These are phyloP conservation scores for Odontothrips loti DNA, from an alignment of 2,888 invertebrate species.

Conservation along the genomic window DNA sequence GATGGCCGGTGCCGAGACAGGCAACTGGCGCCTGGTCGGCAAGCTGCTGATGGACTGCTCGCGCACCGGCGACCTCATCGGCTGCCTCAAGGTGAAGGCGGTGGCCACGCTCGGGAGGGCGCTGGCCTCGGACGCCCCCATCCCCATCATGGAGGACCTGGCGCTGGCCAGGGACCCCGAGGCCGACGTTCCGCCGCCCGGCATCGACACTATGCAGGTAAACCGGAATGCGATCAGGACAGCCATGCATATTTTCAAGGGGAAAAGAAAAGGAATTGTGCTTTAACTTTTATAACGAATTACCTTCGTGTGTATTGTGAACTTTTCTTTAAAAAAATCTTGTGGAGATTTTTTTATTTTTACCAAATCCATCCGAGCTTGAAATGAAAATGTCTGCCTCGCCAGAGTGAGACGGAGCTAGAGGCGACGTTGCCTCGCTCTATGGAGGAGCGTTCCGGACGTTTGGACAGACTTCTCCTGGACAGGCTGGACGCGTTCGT, in stretches of 20 bases:
- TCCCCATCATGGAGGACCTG: slow-evolving; percentile 35
- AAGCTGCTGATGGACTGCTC: slow-evolving; percentile 30
- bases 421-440: slow-evolving; percentile 35
- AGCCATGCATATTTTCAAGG: too few relatives aligned
- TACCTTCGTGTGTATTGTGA: too few relatives aligned
- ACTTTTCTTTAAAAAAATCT: too few relatives aligned
- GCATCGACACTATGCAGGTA: background rate
- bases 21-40: slow-evolving; percentile 31
- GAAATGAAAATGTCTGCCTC: too few relatives aligned
- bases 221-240: too few relatives aligned
- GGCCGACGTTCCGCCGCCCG: slow-evolving; percentile 16
- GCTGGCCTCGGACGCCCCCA: slow-evolving; percentile 27
- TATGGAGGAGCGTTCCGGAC: slow-evolving; percentile 32
- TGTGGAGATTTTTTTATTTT: too few relatives aligned
- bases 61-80: slow-evolving; percentile 30
- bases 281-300: too few relatives aligned
- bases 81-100: slow-evolving; percentile 37
- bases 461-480: slow-evolving; percentile 43
- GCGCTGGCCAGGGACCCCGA: slow-evolving; percentile 33
- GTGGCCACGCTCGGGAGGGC: slow-evolving; percentile 35
- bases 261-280: too few relatives aligned
- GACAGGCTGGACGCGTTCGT: slow-evolving; percentile 48
- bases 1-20: background rate
- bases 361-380: too few relatives aligned
- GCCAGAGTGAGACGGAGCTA: slow-evolving; percentile 32